Evolutionary conservation across 2,888 invertebrate genomes (phyloP).

Genomic region (Galeopsomyia nigrocyanea): DNA sequence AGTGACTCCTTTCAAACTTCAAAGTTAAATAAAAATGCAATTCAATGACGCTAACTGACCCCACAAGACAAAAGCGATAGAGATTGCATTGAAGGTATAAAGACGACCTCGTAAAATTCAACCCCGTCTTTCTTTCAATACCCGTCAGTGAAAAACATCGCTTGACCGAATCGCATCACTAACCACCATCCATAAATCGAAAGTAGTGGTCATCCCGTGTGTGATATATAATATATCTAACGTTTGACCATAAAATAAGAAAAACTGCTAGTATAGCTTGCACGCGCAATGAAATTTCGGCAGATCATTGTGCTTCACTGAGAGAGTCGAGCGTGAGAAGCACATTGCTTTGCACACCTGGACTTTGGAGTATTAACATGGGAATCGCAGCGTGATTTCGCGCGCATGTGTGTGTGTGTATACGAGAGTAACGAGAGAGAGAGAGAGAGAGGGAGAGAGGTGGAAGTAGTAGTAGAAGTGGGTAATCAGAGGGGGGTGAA

Average conservation of each 20-base stretch:
- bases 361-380: slow-evolving; percentile 30
- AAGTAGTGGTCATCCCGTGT: too few species aligned
- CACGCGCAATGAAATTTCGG: slow-evolving; percentile 25
- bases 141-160: not conserved
- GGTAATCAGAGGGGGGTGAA: too few species aligned
- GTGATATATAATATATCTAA: too few species aligned
- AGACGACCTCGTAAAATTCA: slow-evolving; percentile 28
- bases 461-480: not conserved
- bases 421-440: not conserved
- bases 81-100: too few species aligned
- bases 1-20: too few species aligned
- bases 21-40: too few species aligned
- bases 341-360: slow-evolving; percentile 38
- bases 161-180: not conserved
- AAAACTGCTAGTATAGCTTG: slow-evolving; percentile 16
- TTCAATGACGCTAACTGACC: too few species aligned
- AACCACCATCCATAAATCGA: too few species aligned
- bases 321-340: slow-evolving; percentile 29
- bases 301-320: slow-evolving; percentile 28
- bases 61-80: too few species aligned
- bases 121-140: too few species aligned
- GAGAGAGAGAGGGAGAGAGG: slow-evolving; percentile 5
- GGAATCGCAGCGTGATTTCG: slow-evolving; percentile 43
- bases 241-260: slow-evolving; percentile 7
- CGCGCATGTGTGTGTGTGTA: slow-evolving; percentile 10